Evolutionary conservation across 2,797 vertebrate genomes (phyloP), one percentile per base, ranked within the genome.

Genomic region (Myoxocephalus aenaeus): DNA sequence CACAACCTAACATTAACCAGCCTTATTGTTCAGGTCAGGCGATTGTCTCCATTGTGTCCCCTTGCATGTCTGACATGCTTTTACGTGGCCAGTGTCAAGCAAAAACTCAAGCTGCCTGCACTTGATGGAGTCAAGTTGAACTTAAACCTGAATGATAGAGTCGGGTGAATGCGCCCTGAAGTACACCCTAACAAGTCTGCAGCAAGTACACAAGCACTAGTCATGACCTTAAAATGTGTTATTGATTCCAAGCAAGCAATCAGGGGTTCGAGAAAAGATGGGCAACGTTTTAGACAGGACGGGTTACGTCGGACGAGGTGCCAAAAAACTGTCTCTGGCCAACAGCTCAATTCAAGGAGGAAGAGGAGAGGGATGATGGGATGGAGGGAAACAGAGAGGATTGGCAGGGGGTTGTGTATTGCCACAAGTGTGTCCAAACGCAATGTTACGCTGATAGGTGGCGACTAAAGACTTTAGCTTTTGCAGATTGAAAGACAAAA

Each of bases 341-440:
- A 79, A 91, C 86, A 85, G 61, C 87, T 92, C 85, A 92, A 93
- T 92, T 86, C 85, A 74, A 73, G 56, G 56, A 70, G 50, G 48
- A 80, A 74, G 70, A 74, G 53, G 48, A 62, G 38, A 72, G 36
- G 74, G 72, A 54, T 77, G 82, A 80, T 61, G 62, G 78, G 77
- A 73, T 48, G 36, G 72, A 53, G 73, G 66, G 68, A 75, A 70
- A 68, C 2, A 53, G 25, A 25, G 42, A 42, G 68, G 71, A 66
- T 10, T 57, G 62, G 78, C 54, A 66, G 73, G 22, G 68, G 83
- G 63, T 54, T 62, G 74, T 87, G 85, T 75, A 40, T 70, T 57
- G 62, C 85, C 75, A 66, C 65, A 25, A 86, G 77, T 86, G 78
- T 90, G 81, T 84, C 83, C 67, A 88, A 92, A 85, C 64, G 42